Percentiles rank a stretch among this genome's conserved stretches.
phyloP scores from a whole-genome alignment of 2,888 invertebrate genomes.

The Mythimna impura region DNA sequence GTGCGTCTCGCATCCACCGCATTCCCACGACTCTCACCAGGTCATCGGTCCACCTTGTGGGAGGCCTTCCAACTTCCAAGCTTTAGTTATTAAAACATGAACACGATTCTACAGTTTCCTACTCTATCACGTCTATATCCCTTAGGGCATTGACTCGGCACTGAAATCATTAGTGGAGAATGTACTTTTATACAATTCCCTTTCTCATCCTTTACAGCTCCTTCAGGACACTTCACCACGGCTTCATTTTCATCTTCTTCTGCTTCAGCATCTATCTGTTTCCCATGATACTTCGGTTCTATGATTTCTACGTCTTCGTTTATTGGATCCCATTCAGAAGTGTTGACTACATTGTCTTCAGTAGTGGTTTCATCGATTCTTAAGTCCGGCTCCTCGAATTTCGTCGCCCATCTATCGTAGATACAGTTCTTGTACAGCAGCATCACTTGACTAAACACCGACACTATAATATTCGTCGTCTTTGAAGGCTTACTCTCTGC shows the following conservation, averaged over 20 bases:
- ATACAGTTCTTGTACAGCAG: conserved; percentile 77
- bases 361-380: conserved; percentile 35
- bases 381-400: conserved; percentile 50
- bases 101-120: conserved; percentile 77
- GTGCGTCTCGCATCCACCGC: too few relatives aligned
- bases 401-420: conserved; percentile 71
- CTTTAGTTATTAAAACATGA: conserved; percentile 56
- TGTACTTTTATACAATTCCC: conserved; percentile 74
- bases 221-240: conserved; percentile 71
- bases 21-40: too few relatives aligned
- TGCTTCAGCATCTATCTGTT: conserved; percentile 51
- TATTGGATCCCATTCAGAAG: conserved; percentile 65
- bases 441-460: conserved; percentile 75
- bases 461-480: conserved; percentile 64
- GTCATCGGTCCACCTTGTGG: too few relatives aligned
- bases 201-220: conserved; percentile 68
- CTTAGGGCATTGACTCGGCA: conserved; percentile 81
- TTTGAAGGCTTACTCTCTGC: conserved; percentile 50
- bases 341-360: conserved; percentile 43
- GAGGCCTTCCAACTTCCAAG: neutral
- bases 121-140: conserved; percentile 80
- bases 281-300: conserved; percentile 79
- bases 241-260: conserved; percentile 47
- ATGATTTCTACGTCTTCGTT: conserved; percentile 82
- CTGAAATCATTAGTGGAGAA: conserved; percentile 78